Base-by-base conservation (phyloP, 2,797 vertebrate genomes). In the Schizothorax lantsangensis region DNA sequence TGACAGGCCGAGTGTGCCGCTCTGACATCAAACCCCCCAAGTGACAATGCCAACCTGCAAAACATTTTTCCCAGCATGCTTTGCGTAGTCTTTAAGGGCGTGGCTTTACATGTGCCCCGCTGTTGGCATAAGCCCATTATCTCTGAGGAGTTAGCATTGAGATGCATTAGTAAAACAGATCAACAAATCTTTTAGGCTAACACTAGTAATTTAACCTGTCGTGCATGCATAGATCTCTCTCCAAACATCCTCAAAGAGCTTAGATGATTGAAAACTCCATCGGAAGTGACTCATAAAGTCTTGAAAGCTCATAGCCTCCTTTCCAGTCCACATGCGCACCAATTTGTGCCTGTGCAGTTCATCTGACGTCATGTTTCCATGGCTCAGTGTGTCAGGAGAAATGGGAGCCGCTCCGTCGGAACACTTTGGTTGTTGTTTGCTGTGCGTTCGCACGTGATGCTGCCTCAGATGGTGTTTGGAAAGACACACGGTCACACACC, bases 341-440 rank as follows among this genome's bases (percentile, higher is more conserved):
- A 68, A 77, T 79, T 38, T 78, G 77, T 62, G 15, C 30, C 49
- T 38, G 62, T 33, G 17, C 36, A 45, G 80, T 86, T 83, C 52
- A 54, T 85, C 81, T 91, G 90, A 91, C 89, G 85, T 90, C 89
- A 90, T 92, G 88, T 92, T 92, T 94, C 91, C 91, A 91, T 87
- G 91, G 91, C 89, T 91, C 90, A 80, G 87, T 81, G 69, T 89
- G 87, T 89, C 90, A 64, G 81, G 79, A 91, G 86, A 81, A 83
- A 88, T 81, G 78, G 62, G 82, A 88, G 87, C 84, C 9, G 17
- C 74, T n/a, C 40, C 47, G 54, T 62, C 36, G 30, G 59, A 79
- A 84, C 81, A 49, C 57, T 75, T 73, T 9, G 82, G 75, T 52
- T 84, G 81, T 64, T 84, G 81, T 84, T 84, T 84, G 74, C 79